phyloP scores from a whole-genome alignment of 1,140 invertebrate genomes.

The Rhopalosiphum maidis region DNA sequence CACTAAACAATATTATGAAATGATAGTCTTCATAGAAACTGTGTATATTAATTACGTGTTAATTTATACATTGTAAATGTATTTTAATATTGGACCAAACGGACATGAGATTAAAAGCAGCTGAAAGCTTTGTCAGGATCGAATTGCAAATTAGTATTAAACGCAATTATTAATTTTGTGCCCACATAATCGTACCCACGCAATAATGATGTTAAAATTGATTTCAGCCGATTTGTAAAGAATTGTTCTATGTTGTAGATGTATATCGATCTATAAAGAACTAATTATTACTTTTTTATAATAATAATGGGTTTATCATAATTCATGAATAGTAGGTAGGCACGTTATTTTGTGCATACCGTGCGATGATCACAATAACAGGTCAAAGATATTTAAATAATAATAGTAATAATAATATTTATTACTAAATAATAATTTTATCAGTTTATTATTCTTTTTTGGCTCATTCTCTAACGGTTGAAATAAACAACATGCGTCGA shows the following conservation, averaged over 20 bases:
- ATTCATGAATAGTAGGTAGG: not conserved
- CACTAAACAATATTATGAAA: not conserved
- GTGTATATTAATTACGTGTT: not conserved
- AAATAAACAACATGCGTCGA: not conserved
- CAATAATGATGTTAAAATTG: not conserved
- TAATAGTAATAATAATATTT: not conserved
- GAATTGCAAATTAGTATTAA: constrained; percentile 12
- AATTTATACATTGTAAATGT: not conserved
- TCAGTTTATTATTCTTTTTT: not conserved
- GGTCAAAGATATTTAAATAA: not conserved
- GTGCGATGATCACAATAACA: not conserved
- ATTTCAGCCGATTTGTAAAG: not conserved
- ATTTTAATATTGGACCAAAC: not conserved
- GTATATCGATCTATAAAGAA: not conserved
- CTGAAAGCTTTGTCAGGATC: not conserved
- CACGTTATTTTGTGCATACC: not conserved
- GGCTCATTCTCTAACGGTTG: no score
- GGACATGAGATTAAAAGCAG: not conserved
- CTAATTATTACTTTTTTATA: not conserved
- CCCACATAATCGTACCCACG: not conserved
- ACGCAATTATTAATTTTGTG: not conserved
- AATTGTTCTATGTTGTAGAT: not conserved
- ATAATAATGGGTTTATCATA: not conserved
- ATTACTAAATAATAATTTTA: not conserved
- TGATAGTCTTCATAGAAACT: not conserved